Percentiles rank a stretch among this genome's conserved stretches.
Evolutionary conservation across 30 jellyfish, hydroid and myxozoan species (phyloP).

Genomic region (Aurelia sp.): DNA sequence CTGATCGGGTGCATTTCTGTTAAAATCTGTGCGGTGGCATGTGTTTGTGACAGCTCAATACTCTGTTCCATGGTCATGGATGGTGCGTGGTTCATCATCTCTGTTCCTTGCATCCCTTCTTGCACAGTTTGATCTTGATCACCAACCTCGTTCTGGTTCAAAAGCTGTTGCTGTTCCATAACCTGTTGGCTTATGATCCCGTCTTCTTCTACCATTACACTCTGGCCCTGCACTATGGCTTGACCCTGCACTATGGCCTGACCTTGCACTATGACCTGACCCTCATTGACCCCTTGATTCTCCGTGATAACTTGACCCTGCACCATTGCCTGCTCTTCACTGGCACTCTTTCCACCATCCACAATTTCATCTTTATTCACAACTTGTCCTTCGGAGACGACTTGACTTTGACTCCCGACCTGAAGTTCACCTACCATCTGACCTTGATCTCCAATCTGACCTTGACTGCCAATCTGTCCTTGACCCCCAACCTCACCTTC

Average conservation of each 20-base stretch:
- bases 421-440: conserved; percentile 41
- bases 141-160: conserved; percentile 30
- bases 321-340: not conserved
- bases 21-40: conserved; percentile 54
- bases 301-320: not conserved
- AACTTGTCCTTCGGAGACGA: conserved; percentile 7
- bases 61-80: conserved; percentile 11
- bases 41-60: conserved; percentile 46
- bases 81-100: not conserved
- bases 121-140: conserved; percentile 4
- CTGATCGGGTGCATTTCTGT: conserved; percentile 62
- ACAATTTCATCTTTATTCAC: not conserved
- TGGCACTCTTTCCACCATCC: not conserved
- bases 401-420: conserved; percentile 15
- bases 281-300: not conserved
- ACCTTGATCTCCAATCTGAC: conserved; percentile 26
- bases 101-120: conserved; percentile 25
- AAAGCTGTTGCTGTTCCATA: conserved; percentile 18
- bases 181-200: conserved; percentile 5
- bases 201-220: not conserved
- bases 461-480: conserved; percentile 39
- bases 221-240: not conserved
- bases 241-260: not conserved
- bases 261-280: not conserved
- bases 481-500: conserved; percentile 38